A percentile compares a stretch with the other conserved stretches of the same genome.
These are phyloP conservation scores for Dermochelys coriacea DNA, from an alignment of 2,797 vertebrate species.

Conservation along the genomic window DNA sequence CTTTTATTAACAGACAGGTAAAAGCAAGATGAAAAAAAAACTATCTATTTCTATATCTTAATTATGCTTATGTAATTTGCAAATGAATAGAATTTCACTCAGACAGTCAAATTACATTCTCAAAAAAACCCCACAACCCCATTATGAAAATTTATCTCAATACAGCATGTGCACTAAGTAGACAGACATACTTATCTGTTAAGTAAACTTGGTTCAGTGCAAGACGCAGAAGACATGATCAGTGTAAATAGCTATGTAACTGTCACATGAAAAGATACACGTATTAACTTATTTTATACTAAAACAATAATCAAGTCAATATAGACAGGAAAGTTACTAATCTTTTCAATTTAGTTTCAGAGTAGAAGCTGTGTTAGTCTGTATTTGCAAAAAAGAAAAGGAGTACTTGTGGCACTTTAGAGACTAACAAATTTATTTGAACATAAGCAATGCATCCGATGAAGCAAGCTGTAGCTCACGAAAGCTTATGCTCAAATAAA, in stretches of 20 bases:
- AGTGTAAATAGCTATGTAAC: background rate
- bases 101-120: background rate
- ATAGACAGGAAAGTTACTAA: accelerated
- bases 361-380: too few relatives aligned
- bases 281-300: background rate
- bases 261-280: background rate
- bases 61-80: background rate
- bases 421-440: too few relatives aligned
- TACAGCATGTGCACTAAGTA: background rate
- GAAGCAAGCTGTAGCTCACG: too few relatives aligned
- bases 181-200: background rate
- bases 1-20: background rate
- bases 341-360: accelerated
- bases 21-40: background rate
- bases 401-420: too few relatives aligned
- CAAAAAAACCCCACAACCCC: background rate
- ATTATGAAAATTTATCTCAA: background rate
- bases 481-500: too few relatives aligned
- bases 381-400: too few relatives aligned
- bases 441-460: too few relatives aligned
- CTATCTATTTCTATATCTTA: background rate
- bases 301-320: background rate
- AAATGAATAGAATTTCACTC: background rate
- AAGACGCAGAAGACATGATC: background rate
- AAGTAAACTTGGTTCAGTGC: background rate